phyloP scores from a whole-genome alignment of 2,888 invertebrate species.

The Beris chalybata region DNA sequence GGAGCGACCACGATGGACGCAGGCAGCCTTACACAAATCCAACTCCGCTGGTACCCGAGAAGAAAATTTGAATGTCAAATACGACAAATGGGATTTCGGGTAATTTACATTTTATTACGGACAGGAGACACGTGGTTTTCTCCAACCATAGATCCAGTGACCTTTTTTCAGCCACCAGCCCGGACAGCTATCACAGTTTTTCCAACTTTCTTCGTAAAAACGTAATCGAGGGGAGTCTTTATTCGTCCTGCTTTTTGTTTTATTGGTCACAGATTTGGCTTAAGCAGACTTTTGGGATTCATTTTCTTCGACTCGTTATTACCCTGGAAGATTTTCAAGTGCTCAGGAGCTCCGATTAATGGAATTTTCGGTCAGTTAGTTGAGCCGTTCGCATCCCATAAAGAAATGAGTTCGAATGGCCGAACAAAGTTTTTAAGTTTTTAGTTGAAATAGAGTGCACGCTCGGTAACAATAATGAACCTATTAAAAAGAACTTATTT shows the following conservation, averaged over 20 bases:
- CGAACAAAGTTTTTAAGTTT: too few relatives aligned
- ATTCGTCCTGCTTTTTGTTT: constrained; percentile 7
- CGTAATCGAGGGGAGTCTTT: background rate
- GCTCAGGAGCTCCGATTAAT: too few relatives aligned
- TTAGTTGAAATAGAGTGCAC: too few relatives aligned
- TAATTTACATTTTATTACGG: constrained; percentile 31
- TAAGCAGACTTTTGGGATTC: constrained; percentile 14
- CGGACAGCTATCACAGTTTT: constrained; percentile 1
- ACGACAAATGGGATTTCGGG: constrained; percentile 27
- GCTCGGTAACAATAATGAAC: too few relatives aligned
- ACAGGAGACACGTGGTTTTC: constrained; percentile 24
- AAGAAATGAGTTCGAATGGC: too few relatives aligned
- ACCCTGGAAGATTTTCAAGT: constrained; percentile 17
- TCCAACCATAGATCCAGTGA: background rate
- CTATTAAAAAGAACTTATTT: too few relatives aligned
- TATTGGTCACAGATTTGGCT: constrained; percentile 24
- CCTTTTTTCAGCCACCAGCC: constrained; percentile 7
- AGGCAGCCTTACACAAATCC: too few relatives aligned
- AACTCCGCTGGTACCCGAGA: too few relatives aligned
- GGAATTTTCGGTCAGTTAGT: too few relatives aligned
- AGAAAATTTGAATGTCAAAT: constrained; percentile 29
- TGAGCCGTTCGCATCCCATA: too few relatives aligned
- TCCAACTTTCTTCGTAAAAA: background rate
- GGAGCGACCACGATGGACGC: too few relatives aligned
- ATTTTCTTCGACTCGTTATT: constrained; percentile 8